Evolutionary conservation across 2,113 vertebrate genomes (phyloP).

Genomic region (Hyaena hyaena): DNA sequence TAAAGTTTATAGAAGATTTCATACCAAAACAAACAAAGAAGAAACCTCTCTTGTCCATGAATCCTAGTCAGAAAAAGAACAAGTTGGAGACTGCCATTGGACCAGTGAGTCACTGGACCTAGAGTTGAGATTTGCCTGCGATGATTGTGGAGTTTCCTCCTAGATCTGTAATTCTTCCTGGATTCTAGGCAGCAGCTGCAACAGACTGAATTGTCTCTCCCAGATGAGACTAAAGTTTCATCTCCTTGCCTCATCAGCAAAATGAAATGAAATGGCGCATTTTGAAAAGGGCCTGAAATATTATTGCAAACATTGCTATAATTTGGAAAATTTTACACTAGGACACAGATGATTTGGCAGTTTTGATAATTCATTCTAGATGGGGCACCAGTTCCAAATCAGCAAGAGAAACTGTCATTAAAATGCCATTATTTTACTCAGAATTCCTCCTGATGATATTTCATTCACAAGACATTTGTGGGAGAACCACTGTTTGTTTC

Average conservation of each 20-base stretch:
- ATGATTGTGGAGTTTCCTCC: neutral
- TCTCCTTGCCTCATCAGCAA: slow-evolving; percentile 57
- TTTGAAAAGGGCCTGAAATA: slow-evolving; percentile 57
- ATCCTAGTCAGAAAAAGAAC: neutral
- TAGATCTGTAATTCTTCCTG: slow-evolving; percentile 22
- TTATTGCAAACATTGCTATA: slow-evolving; percentile 37
- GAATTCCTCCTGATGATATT: neutral
- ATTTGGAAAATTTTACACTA: slow-evolving; percentile 21
- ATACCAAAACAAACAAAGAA: neutral
- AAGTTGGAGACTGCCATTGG: neutral
- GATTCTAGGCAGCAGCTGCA: slow-evolving; percentile 56
- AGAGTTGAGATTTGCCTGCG: neutral
- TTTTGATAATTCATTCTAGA: slow-evolving; percentile 44
- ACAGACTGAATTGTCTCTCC: slow-evolving; percentile 30
- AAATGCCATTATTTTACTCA: neutral
- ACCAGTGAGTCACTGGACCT: neutral
- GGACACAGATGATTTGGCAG: slow-evolving; percentile 41
- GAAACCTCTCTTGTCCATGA: neutral
- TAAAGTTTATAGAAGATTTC: neutral
- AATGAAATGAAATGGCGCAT: slow-evolving; percentile 55
- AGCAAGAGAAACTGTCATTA: neutral
- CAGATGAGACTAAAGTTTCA: slow-evolving; percentile 45
- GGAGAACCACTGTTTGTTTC: neutral
- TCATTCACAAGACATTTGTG: neutral
- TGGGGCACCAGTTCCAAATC: slow-evolving; percentile 30